Evolutionary conservation across 2,113 vertebrate genomes (phyloP), one percentile per base, ranked within the genome.

Genomic region (Sinocyclocheilus anophthalmus): DNA sequence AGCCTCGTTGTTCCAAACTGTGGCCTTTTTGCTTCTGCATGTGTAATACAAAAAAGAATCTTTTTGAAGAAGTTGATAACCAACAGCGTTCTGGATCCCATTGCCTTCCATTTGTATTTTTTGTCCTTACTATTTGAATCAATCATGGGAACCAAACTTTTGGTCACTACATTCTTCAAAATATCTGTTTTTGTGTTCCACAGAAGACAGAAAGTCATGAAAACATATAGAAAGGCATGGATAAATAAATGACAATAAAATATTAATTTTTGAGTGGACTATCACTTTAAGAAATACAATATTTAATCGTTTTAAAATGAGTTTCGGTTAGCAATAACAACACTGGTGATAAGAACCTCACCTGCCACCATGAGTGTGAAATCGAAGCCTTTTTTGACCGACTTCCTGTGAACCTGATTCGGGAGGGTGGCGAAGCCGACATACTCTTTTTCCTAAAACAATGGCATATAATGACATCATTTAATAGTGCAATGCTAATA

Each of bases 301-400:
- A 70, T 70, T 70, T 10, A 37, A 37, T 72, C 42, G 3, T 48
- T 45, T 12, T 24, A 7, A 3, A 14, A 24, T 6, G 3, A 16
- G 42, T n/a, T 75, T 55, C 5, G 10, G 76, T 30, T 20, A 11
- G 12, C 8, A 33, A 10, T 30, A 77, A 39, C 18, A 20, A 24
- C 72, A 76, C 12, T 13, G 11, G 10, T 76, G n/a, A 12, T 13
- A 70, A 16, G 30, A 6, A 14, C 53, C 91, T 90, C 83, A 94
- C 94, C 94, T 90, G 93, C 93, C 72, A 95, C 94, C 94, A 95
- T 92, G 33, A 95, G 93, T 0, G 94, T 94, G 89, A 95, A 95
- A 88, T 95, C 94, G 13, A 95, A 95, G 0, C 94, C 94, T 80
- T 94, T 95, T 53, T 94, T 94, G 84, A 94, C 94, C 0, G 94